Conservation (phyloP, 2,888 invertebrate species). For the Lathronympha strigana region DNA sequence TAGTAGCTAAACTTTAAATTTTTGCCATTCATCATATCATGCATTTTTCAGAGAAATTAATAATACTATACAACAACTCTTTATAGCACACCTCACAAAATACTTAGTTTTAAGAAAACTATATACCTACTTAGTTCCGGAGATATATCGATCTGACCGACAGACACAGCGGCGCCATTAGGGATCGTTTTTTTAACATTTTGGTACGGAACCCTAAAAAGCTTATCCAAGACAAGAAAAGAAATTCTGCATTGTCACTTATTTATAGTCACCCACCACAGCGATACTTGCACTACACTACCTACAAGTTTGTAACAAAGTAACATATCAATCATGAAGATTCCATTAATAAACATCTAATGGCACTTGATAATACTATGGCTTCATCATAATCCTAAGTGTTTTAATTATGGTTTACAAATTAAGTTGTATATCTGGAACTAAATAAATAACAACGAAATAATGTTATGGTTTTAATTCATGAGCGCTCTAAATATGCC, state of each 20-base stretch:
- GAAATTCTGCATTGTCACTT: background rate
- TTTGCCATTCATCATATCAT: too few species aligned
- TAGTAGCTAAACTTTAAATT: too few species aligned
- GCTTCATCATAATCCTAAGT: slow-evolving; percentile 53
- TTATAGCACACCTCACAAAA: too few species aligned
- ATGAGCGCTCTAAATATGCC: slow-evolving; percentile 73
- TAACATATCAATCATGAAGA: slow-evolving; percentile 34
- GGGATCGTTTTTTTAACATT: too few species aligned
- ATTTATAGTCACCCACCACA: background rate
- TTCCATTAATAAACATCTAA: slow-evolving; percentile 39
- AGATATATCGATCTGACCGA: too few species aligned
- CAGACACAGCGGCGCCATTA: too few species aligned
- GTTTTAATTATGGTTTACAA: slow-evolving; percentile 74
- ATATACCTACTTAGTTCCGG: too few species aligned
- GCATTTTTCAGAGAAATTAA: too few species aligned
- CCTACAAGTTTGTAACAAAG: slow-evolving; percentile 9
- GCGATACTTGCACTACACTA: background rate
- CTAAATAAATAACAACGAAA: slow-evolving; percentile 54
- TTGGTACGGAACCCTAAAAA: too few species aligned
- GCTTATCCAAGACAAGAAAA: too few species aligned
- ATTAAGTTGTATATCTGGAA: slow-evolving; percentile 71
- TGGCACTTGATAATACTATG: slow-evolving; percentile 37
- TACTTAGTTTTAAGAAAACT: too few species aligned
- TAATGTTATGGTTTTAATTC: slow-evolving; percentile 72
- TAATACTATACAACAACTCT: too few species aligned